phyloP scores from a whole-genome alignment of 2,113 vertebrate species.

The Natator depressus region DNA sequence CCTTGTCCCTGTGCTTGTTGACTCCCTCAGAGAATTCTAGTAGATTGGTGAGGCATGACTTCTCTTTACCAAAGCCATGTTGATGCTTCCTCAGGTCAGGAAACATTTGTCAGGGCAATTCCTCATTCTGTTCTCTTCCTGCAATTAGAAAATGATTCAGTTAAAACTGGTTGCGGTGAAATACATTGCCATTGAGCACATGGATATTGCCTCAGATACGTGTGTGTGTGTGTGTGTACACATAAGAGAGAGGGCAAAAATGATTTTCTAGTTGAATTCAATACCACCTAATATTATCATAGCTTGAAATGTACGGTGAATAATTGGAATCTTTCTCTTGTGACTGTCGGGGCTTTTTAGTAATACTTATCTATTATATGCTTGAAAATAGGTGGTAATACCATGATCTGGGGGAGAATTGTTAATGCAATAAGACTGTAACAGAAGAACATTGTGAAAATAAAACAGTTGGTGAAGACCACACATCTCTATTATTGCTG shows the following conservation, averaged over 20 bases:
- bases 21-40: no score
- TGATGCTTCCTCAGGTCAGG: background rate
- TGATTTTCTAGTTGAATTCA: rapidly evolving
- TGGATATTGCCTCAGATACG: background rate
- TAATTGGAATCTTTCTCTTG: background rate
- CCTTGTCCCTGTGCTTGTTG: no score
- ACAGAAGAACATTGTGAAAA: background rate
- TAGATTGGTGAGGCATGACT: no score
- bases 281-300: background rate
- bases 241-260: background rate
- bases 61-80: no score
- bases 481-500: rapidly evolving
- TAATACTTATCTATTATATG: no score
- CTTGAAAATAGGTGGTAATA: background rate
- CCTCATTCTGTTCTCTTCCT: conserved; percentile 35
- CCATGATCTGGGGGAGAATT: background rate
- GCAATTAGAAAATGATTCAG: background rate
- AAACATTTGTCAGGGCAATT: background rate
- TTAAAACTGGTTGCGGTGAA: background rate
- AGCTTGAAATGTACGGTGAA: conserved; percentile 17
- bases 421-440: conserved; percentile 15
- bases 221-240: background rate
- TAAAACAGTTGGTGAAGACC: conserved; percentile 22
- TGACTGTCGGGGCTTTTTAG: background rate
- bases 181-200: background rate